Conservation (phyloP, 2,113 vertebrate genomes). For the Cyprinodon tularosa region DNA sequence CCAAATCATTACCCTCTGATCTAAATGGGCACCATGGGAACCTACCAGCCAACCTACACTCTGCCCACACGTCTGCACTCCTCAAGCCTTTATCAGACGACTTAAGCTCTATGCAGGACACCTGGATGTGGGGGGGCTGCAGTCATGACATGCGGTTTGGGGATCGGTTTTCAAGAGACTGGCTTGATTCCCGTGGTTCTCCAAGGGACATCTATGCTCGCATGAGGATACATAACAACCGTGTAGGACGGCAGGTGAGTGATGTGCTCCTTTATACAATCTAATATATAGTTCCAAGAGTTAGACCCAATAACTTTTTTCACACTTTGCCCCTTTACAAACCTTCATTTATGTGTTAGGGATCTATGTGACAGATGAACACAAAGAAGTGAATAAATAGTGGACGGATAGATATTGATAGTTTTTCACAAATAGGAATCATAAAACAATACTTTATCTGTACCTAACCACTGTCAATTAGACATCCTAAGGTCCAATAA, state of each 20-base stretch:
- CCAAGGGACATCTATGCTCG: constrained; percentile 90
- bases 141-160: constrained; percentile 89
- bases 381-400: neutral
- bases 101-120: constrained; percentile 85
- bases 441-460: no score
- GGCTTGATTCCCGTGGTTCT: constrained; percentile 88
- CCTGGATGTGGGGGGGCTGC: constrained; percentile 95
- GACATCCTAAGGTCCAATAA: no score
- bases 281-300: no score
- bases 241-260: constrained; percentile 88
- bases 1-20: constrained; percentile 64
- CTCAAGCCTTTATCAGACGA: constrained; percentile 81
- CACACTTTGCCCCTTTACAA: neutral
- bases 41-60: constrained; percentile 73
- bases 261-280: neutral
- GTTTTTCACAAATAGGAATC: neutral
- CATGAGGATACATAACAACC: constrained; percentile 92
- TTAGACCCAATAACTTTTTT: neutral
- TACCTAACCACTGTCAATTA: no score
- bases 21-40: constrained; percentile 64
- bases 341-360: neutral
- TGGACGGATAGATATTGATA: neutral
- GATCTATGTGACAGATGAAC: neutral
- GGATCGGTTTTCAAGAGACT: constrained; percentile 90
- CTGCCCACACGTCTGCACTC: constrained; percentile 72